A percentile compares a stretch with the other conserved stretches of the same genome.
Evolutionary conservation across 2,888 invertebrate species (phyloP).

Genomic region (Acronicta leporina): DNA sequence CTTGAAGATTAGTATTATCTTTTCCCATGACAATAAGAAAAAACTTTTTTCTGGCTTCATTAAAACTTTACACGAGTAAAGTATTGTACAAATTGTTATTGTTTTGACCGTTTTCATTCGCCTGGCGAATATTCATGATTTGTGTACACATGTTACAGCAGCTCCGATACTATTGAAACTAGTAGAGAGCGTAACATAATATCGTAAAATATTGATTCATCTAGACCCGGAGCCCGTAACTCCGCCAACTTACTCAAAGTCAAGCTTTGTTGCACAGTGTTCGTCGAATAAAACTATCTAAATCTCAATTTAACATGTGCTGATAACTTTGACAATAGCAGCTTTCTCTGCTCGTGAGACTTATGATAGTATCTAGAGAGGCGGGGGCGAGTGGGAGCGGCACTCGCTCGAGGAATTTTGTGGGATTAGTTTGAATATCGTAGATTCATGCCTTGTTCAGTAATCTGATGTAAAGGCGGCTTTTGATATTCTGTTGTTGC

Average conservation of each 20-base stretch:
- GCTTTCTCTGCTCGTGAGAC: conserved; percentile 34
- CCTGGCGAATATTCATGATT: conserved; percentile 34
- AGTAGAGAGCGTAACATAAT: conserved; percentile 19
- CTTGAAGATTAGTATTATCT: conserved; percentile 71
- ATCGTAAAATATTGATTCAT: conserved; percentile 46
- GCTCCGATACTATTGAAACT: conserved; percentile 28
- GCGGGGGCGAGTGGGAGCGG: conserved; percentile 13
- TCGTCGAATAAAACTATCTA: conserved; percentile 44
- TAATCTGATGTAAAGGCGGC: conserved; percentile 42
- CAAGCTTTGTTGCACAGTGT: conserved; percentile 29
- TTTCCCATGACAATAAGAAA: conserved; percentile 68
- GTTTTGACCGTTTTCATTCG: conserved; percentile 30
- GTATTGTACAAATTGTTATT: conserved; percentile 26
- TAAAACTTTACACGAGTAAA: conserved; percentile 41
- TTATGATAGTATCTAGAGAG: conserved; percentile 36
- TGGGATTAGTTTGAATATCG: conserved; percentile 48
- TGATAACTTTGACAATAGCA: conserved; percentile 47
- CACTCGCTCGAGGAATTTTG: conserved; percentile 35
- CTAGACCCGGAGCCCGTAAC: conserved; percentile 25
- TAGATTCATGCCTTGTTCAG: conserved; percentile 39
- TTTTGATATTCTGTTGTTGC: conserved; percentile 52
- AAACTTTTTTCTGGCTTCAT: conserved; percentile 62
- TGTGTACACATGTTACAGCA: conserved; percentile 33
- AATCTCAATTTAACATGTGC: conserved; percentile 48
- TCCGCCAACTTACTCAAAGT: conserved; percentile 33